A percentile compares a stretch with the other conserved stretches of the same genome.
Evolutionary conservation across 2,113 vertebrate species (phyloP).

Genomic region (Sula dactylatra): DNA sequence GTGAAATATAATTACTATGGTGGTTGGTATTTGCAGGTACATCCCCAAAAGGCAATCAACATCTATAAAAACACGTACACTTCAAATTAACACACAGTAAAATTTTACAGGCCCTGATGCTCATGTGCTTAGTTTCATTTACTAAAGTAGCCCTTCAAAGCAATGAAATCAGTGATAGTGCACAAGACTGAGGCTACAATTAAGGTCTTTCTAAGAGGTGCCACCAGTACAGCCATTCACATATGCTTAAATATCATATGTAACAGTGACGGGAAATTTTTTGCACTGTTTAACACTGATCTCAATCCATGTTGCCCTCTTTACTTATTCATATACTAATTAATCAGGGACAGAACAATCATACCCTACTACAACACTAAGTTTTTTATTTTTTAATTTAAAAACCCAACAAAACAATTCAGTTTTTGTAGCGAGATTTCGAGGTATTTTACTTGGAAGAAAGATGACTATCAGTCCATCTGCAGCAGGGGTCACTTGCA

Average conservation of each 20-base stretch:
- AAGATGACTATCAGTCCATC: neutral
- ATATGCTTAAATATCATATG: neutral
- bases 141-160: neutral
- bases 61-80: neutral
- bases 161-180: neutral
- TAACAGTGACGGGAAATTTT: neutral
- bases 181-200: neutral
- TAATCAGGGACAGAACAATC: neutral
- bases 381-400: neutral
- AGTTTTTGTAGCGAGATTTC: neutral
- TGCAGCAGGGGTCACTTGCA: conserved; percentile 6
- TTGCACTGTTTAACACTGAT: neutral
- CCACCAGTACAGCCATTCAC: neutral
- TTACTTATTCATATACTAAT: neutral
- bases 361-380: neutral
- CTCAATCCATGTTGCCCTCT: neutral
- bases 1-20: neutral
- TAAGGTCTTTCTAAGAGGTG: neutral
- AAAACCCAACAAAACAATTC: neutral
- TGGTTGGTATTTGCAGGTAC: neutral
- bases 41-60: neutral
- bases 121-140: neutral
- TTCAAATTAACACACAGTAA: neutral
- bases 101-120: neutral
- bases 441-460: neutral